These are phyloP conservation scores for Lacerta agilis DNA, from an alignment of 2,797 vertebrate species.

Conservation along the genomic window DNA sequence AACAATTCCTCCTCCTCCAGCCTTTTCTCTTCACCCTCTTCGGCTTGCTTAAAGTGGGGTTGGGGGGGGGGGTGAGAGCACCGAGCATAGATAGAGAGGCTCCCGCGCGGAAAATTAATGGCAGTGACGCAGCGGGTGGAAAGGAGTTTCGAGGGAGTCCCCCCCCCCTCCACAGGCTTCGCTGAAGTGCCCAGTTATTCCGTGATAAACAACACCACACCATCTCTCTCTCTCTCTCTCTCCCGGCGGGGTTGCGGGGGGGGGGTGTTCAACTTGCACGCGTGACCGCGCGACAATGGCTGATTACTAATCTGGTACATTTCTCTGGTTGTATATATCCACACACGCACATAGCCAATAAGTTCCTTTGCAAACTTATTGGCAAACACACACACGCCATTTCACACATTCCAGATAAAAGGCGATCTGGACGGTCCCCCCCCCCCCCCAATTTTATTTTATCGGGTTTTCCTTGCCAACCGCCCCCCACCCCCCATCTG, in stretches of 20 bases:
- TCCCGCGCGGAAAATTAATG: neutral
- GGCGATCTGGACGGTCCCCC: neutral
- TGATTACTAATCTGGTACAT: neutral
- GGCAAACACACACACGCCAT: neutral
- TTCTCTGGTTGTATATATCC: too few relatives aligned
- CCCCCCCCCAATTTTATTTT: neutral
- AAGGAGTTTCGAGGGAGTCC: neutral
- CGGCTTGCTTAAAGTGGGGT: neutral
- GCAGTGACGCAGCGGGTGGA: too few relatives aligned
- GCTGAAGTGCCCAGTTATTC: neutral
- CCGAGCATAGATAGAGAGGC: too few relatives aligned
- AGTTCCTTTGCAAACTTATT: neutral
- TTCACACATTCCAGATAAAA: neutral
- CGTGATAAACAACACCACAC: too few relatives aligned
- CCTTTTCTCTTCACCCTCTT: constrained; percentile 45
- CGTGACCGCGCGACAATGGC: neutral
- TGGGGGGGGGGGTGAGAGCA: neutral
- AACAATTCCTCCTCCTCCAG: neutral
- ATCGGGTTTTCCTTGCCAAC: neutral
- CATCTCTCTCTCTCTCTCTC: neutral
- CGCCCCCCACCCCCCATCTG: too few relatives aligned
- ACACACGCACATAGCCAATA: neutral
- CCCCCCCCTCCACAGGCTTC: neutral
- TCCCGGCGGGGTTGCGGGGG: neutral
- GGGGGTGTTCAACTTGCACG: too few relatives aligned